Conservation (phyloP, 2,113 vertebrate species). For the Anolis carolinensis region DNA sequence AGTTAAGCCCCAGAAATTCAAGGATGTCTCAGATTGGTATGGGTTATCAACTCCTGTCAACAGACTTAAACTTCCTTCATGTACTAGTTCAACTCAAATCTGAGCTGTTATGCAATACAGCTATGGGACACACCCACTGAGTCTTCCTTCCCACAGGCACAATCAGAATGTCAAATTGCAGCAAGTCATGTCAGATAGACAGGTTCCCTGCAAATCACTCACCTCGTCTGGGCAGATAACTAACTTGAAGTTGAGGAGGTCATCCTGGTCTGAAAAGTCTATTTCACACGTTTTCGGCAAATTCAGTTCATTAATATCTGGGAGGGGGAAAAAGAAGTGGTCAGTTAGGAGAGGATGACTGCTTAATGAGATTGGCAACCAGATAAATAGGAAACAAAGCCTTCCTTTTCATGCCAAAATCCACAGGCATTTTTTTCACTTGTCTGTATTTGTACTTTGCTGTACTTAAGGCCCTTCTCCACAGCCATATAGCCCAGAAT, state of each 20-base stretch:
- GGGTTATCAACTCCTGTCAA: too few species aligned
- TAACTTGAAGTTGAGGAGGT: conserved; percentile 95
- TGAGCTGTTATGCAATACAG: background rate
- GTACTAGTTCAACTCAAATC: background rate
- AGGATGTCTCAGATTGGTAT: background rate
- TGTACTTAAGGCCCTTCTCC: background rate
- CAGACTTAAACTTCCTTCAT: background rate
- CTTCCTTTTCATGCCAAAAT: background rate
- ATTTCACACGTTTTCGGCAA: conserved; percentile 96
- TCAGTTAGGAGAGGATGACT: background rate
- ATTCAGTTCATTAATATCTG: conserved; percentile 96
- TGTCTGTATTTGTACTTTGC: background rate
- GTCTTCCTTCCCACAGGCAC: background rate
- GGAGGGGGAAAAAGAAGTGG: background rate
- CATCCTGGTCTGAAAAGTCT: conserved; percentile 92
- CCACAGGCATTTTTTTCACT: background rate
- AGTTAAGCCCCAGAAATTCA: background rate
- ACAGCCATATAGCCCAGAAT: too few species aligned
- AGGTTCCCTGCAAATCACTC: background rate
- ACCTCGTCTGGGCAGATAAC: conserved; percentile 96
- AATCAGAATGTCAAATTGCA: background rate
- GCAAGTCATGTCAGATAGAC: background rate
- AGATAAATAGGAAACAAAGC: background rate
- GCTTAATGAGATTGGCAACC: background rate
- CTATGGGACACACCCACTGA: background rate